Evolutionary conservation across 2,888 invertebrate species (phyloP).

Genomic region (Vanessa cardui): DNA sequence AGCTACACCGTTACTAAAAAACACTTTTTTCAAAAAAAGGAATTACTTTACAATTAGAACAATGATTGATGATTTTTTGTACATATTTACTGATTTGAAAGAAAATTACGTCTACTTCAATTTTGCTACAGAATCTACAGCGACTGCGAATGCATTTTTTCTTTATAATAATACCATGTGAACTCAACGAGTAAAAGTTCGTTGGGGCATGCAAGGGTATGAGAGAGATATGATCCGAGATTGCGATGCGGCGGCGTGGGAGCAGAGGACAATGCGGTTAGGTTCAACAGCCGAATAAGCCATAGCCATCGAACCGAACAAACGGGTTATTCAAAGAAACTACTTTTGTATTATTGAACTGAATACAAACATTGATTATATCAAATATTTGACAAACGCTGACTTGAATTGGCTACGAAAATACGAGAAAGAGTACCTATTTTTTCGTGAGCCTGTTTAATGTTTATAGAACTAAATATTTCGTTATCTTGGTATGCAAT

Average conservation of each 20-base stretch:
- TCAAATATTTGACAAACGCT: conserved; percentile 1
- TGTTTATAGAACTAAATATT: background rate
- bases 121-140: too few species aligned
- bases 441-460: background rate
- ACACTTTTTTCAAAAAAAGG: too few species aligned
- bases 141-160: background rate
- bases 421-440: background rate
- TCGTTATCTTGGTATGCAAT: conserved; percentile 36
- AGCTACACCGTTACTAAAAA: too few species aligned
- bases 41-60: too few species aligned
- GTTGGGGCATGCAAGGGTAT: conserved; percentile 34
- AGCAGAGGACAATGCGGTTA: conserved; percentile 61
- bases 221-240: conserved; percentile 50
- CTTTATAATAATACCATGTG: background rate
- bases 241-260: conserved; percentile 56
- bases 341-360: conserved; percentile 36
- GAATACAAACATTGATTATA: conserved; percentile 18
- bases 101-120: too few species aligned
- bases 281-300: conserved; percentile 70
- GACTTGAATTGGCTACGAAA: background rate
- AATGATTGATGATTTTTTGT: too few species aligned
- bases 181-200: conserved; percentile 25
- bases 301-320: conserved; percentile 43
- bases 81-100: too few species aligned
- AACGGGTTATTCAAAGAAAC: conserved; percentile 42